Evolutionary conservation across 2,888 invertebrate species (phyloP), one percentile per base, ranked within the genome.

Genomic region (Caenorhabditis doughertyi): DNA sequence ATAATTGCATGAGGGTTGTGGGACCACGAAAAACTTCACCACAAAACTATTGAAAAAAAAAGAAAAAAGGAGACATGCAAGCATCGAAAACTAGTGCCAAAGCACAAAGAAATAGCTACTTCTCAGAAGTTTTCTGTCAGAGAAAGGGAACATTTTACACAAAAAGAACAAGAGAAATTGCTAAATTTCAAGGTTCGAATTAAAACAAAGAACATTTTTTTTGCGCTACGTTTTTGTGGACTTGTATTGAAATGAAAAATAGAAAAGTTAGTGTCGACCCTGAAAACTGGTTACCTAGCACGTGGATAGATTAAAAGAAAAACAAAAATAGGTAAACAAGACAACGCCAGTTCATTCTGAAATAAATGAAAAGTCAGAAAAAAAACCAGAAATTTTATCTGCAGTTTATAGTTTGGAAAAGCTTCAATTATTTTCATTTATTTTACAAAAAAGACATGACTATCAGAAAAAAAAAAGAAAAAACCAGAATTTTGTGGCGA

Each of bases 271-370:
- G 65, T 5, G n/a, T 11, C 42, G n/a, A 70, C 56, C 56, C 25
- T 25, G 25, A 53, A 62, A 72, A 47, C 60, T 21, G 42, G 32
- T 62, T 47, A 62, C 42, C 39, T 27, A 18, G 51, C 58, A 35
- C 23, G 53, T 25, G 55, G 25, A 29, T 18, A 23, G 9, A 55
- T 13, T 4, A 35, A 39, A 35, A 49, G n/a, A 16, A 56, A 29
- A 71, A 71, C 35, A 72, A 35, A 58, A 60, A 60, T 51, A 58
- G 27, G 49, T 62, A 72, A 72, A 72, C 72, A 72, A 53, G 39
- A 47, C 27, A 47, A 51, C 16, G 62, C 47, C 64, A 65, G 35
- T 51, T 49, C 65, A 51, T 49, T 51, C 9, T 21, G 16, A 18
- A 32, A 21, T 32, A 4, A 49, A 21, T 8, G 44, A 9, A 35